These are phyloP conservation scores for Bugula neritina DNA, from an alignment of 2,888 invertebrate genomes.

Conservation along the genomic window DNA sequence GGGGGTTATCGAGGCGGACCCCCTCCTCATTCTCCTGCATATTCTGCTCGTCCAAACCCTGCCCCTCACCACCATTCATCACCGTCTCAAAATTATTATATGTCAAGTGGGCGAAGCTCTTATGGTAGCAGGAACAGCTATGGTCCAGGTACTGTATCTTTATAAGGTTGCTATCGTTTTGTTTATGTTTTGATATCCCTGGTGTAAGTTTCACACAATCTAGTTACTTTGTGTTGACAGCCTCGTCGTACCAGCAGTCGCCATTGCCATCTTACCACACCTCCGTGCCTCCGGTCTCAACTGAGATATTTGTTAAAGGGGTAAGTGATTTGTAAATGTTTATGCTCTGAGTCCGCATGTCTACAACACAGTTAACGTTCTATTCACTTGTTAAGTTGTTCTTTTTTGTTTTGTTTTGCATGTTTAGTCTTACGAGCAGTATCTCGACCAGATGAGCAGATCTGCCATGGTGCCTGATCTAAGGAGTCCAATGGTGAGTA, in stretches of 20 bases:
- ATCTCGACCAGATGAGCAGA: slow-evolving; percentile 17
- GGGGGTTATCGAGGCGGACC: not conserved
- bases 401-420: not conserved
- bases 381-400: not conserved
- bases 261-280: not conserved
- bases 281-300: not conserved
- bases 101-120: not conserved
- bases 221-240: too few relatives aligned
- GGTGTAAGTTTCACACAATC: too few relatives aligned
- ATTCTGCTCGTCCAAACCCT: not conserved
- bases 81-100: not conserved
- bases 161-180: too few relatives aligned
- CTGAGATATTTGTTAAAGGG: slow-evolving; percentile 20
- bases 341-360: not conserved
- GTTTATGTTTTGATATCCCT: too few relatives aligned
- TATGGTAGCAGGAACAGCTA: slow-evolving; percentile 6
- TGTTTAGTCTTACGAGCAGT: slow-evolving; percentile 24
- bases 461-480: not conserved
- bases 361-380: not conserved
- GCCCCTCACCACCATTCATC: not conserved
- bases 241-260: not conserved
- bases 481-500: slow-evolving; percentile 16
- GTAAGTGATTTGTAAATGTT: not conserved
- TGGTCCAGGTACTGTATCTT: not conserved
- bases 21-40: not conserved